phyloP scores from a whole-genome alignment of 2,888 invertebrate species.

The Drosophila aldrichi region DNA sequence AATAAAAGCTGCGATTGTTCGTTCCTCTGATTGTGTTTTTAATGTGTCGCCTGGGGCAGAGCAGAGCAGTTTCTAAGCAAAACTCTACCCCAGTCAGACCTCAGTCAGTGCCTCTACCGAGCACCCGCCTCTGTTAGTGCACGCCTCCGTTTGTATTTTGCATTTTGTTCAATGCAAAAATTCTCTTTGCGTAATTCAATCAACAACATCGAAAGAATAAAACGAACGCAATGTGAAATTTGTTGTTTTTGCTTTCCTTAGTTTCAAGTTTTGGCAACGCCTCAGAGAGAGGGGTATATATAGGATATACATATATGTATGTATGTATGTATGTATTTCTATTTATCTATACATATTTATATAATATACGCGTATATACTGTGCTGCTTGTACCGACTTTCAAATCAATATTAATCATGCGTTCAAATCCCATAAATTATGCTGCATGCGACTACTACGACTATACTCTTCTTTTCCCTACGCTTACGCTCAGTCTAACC shows the following conservation, averaged over 20 bases:
- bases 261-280: slow-evolving; percentile 46
- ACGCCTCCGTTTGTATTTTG: background rate
- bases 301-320: slow-evolving; percentile 24
- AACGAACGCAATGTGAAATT: slow-evolving; percentile 52
- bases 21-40: slow-evolving; percentile 31
- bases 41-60: slow-evolving; percentile 40
- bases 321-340: background rate
- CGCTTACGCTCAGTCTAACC: background rate
- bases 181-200: slow-evolving; percentile 67
- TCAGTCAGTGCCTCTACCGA: background rate
- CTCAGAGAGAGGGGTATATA: slow-evolving; percentile 15
- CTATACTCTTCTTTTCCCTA: background rate
- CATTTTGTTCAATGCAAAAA: slow-evolving; percentile 14
- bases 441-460: slow-evolving; percentile 13
- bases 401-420: slow-evolving; percentile 83
- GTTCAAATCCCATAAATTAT: slow-evolving; percentile 76
- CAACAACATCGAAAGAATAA: slow-evolving; percentile 25
- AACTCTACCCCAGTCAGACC: background rate
- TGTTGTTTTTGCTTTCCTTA: slow-evolving; percentile 40
- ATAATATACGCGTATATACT: background rate
- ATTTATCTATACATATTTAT: background rate
- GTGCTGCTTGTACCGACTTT: slow-evolving; percentile 61
- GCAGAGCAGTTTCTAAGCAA: slow-evolving; percentile 13
- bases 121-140: background rate
- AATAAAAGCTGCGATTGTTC: slow-evolving; percentile 36